These are phyloP conservation scores for Dinoponera quadriceps DNA, from an alignment of 1,140 invertebrate genomes.

Conservation along the genomic window DNA sequence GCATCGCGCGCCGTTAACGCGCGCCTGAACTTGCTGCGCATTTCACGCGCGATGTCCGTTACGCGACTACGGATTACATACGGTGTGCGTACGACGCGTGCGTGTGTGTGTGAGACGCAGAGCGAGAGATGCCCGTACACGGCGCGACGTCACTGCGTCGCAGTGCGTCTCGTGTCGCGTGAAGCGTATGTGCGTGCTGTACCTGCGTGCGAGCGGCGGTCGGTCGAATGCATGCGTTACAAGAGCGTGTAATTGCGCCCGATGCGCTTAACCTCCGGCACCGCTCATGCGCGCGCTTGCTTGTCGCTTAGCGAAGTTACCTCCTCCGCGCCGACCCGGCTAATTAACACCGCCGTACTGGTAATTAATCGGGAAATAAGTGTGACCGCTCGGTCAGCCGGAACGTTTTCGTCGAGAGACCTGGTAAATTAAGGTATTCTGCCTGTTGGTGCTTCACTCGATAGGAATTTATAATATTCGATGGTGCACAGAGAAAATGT, in stretches of 20 bases:
- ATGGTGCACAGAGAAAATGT: too few species aligned
- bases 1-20: neutral
- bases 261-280: slow-evolving; percentile 1
- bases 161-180: slow-evolving; percentile 7
- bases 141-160: slow-evolving; percentile 22
- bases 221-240: slow-evolving; percentile 7
- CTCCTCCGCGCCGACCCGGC: too few species aligned
- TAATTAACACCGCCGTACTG: slow-evolving; percentile 15
- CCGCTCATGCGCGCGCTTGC: neutral
- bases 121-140: slow-evolving; percentile 45
- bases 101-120: neutral
- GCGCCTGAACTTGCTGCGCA: too few species aligned
- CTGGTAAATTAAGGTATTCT: too few species aligned
- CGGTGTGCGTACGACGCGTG: too few species aligned
- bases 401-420: neutral
- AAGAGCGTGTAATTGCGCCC: slow-evolving; percentile 7
- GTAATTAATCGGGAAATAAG: neutral
- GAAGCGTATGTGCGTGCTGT: neutral
- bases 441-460: too few species aligned
- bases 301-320: neutral
- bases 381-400: neutral
- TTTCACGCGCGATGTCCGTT: slow-evolving; percentile 1
- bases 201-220: neutral
- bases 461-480: too few species aligned
- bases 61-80: neutral